These are phyloP conservation scores for Phrynocephalus vlangalii DNA, from an alignment of 2,797 vertebrate species.

Conservation along the genomic window DNA sequence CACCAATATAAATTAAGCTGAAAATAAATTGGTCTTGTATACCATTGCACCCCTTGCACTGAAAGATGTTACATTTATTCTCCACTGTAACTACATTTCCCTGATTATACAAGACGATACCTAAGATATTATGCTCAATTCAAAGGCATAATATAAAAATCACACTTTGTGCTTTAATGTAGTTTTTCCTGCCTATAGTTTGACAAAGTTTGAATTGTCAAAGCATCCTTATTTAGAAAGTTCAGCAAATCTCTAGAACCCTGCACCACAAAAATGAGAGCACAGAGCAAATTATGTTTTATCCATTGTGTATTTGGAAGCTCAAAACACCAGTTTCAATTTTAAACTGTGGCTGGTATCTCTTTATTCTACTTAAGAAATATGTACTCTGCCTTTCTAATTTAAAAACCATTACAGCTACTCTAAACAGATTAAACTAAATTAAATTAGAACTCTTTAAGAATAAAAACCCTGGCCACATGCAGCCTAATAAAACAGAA, in stretches of 20 bases:
- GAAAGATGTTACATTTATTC: background rate
- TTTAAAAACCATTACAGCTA: background rate
- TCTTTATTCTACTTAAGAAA: background rate
- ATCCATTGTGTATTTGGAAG: background rate
- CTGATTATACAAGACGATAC: background rate
- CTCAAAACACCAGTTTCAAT: background rate
- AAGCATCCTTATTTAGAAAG: background rate
- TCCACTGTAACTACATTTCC: background rate
- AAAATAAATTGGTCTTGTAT: background rate
- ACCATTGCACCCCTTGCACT: background rate
- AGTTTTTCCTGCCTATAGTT: background rate
- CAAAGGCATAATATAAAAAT: background rate
- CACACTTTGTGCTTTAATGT: background rate
- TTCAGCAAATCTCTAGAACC: background rate
- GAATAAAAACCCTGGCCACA: background rate
- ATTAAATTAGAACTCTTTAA: background rate
- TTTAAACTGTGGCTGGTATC: background rate
- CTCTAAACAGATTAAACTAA: background rate
- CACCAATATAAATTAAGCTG: background rate
- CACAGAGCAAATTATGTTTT: background rate
- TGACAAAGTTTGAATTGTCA: background rate
- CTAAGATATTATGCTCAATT: background rate
- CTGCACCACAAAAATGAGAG: background rate
- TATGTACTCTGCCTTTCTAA: background rate
- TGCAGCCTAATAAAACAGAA: background rate